Conservation (phyloP, 2,113 vertebrate species). For the Mus spicilegus region DNA sequence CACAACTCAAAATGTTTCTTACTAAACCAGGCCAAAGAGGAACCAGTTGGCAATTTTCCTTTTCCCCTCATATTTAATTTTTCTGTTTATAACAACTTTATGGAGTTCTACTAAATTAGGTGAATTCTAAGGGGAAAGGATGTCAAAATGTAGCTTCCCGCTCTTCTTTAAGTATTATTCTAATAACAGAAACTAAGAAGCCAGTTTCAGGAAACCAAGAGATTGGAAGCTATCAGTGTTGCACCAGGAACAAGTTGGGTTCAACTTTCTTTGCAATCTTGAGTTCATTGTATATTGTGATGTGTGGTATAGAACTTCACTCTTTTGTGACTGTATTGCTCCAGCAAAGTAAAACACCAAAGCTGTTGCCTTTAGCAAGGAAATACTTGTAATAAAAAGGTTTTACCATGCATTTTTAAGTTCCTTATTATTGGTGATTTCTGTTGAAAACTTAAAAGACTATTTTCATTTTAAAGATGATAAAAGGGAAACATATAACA, state of each 20-base stretch:
- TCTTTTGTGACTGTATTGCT: not conserved
- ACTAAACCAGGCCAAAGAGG: not conserved
- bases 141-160: not conserved
- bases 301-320: not conserved
- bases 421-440: slow-evolving; percentile 26
- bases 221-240: not conserved
- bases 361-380: slow-evolving; percentile 11
- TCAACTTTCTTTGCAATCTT: not conserved
- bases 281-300: not conserved
- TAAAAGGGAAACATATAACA: slow-evolving; percentile 20
- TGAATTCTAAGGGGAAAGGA: slow-evolving; percentile 22
- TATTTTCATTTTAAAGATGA: slow-evolving; percentile 39
- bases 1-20: not conserved
- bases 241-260: not conserved
- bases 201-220: slow-evolving; percentile 1
- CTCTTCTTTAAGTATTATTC: not conserved
- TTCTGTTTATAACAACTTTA: not conserved
- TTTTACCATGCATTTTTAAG: not conserved
- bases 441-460: not conserved
- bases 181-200: not conserved
- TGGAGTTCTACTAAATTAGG: not conserved
- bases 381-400: slow-evolving; percentile 19
- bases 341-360: not conserved
- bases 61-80: not conserved
- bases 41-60: slow-evolving; percentile 12